Evolutionary conservation across 2,113 vertebrate species (phyloP).

Genomic region (Etheostoma cragini): DNA sequence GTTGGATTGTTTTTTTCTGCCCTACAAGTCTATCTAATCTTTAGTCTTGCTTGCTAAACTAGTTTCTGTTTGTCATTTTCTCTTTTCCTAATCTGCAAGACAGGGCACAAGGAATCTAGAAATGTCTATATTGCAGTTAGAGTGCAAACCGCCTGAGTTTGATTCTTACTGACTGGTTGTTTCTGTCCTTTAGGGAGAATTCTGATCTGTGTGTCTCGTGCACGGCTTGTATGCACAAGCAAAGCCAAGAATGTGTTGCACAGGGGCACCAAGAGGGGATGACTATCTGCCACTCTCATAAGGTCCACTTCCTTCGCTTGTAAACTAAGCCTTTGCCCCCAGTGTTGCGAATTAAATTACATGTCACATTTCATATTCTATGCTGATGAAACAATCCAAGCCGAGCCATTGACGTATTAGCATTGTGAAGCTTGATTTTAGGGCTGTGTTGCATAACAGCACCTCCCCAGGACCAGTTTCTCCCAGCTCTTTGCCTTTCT

Average conservation of each 20-base stretch:
- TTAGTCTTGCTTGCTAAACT: slow-evolving; percentile 27
- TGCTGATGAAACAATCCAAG: slow-evolving; percentile 37
- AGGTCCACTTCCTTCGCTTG: slow-evolving; percentile 42
- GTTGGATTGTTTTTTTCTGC: slow-evolving; percentile 27
- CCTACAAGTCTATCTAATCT: slow-evolving; percentile 28
- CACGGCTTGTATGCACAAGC: slow-evolving; percentile 28
- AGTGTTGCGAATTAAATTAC: slow-evolving; percentile 72
- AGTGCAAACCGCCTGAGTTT: slow-evolving; percentile 54
- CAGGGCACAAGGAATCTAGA: slow-evolving; percentile 32
- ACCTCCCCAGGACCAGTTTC: slow-evolving; percentile 40
- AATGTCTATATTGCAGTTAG: slow-evolving; percentile 57
- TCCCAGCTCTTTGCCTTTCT: slow-evolving; percentile 50
- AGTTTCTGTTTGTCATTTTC: slow-evolving; percentile 55
- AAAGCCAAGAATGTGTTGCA: slow-evolving; percentile 36
- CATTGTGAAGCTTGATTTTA: slow-evolving; percentile 73
- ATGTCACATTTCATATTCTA: slow-evolving; percentile 67
- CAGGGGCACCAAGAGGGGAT: slow-evolving; percentile 36
- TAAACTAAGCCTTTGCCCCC: slow-evolving; percentile 52
- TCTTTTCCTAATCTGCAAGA: slow-evolving; percentile 39
- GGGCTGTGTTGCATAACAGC: slow-evolving; percentile 64
- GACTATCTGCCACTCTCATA: slow-evolving; percentile 49
- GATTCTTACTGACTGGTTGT: slow-evolving; percentile 69
- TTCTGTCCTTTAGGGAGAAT: slow-evolving; percentile 62
- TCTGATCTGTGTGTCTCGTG: slow-evolving; percentile 19
- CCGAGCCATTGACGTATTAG: slow-evolving; percentile 52